A percentile compares a stretch with the other conserved stretches of the same genome.
phyloP scores from a whole-genome alignment of 1,140 invertebrate genomes.

The Philaenus spumarius region DNA sequence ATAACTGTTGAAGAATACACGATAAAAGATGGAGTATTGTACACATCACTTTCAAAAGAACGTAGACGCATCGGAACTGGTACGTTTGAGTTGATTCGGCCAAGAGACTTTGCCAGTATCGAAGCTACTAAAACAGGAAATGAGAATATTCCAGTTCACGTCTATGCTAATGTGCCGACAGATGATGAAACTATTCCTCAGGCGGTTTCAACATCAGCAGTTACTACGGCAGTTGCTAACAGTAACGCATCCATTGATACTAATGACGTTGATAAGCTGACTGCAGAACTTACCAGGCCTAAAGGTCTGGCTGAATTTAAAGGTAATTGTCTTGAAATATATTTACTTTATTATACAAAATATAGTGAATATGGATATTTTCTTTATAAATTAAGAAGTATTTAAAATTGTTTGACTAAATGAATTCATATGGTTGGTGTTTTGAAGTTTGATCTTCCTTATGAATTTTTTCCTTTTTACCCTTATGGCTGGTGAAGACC shows the following conservation, averaged over 20 bases:
- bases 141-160: slow-evolving; percentile 12
- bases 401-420: too few species aligned
- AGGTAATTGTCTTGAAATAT: slow-evolving; percentile 29
- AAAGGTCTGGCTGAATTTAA: slow-evolving; percentile 37
- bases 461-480: too few species aligned
- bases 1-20: slow-evolving; percentile 29
- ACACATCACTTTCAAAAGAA: slow-evolving; percentile 31
- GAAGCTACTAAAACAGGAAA: slow-evolving; percentile 40
- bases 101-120: slow-evolving; percentile 44
- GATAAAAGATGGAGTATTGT: slow-evolving; percentile 34
- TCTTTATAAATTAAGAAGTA: too few species aligned
- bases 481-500: too few species aligned
- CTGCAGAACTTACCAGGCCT: slow-evolving; percentile 32
- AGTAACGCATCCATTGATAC: not conserved
- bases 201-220: not conserved
- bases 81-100: slow-evolving; percentile 44
- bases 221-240: not conserved
- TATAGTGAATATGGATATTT: too few species aligned
- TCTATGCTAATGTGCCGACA: slow-evolving; percentile 41
- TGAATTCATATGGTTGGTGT: too few species aligned
- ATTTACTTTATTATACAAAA: not conserved
- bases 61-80: slow-evolving; percentile 32
- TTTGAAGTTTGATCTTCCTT: too few species aligned
- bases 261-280: slow-evolving; percentile 32
- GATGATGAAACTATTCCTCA: not conserved